Evolutionary conservation across 2,888 invertebrate species (phyloP).

Genomic region (Ophion obscuratus): DNA sequence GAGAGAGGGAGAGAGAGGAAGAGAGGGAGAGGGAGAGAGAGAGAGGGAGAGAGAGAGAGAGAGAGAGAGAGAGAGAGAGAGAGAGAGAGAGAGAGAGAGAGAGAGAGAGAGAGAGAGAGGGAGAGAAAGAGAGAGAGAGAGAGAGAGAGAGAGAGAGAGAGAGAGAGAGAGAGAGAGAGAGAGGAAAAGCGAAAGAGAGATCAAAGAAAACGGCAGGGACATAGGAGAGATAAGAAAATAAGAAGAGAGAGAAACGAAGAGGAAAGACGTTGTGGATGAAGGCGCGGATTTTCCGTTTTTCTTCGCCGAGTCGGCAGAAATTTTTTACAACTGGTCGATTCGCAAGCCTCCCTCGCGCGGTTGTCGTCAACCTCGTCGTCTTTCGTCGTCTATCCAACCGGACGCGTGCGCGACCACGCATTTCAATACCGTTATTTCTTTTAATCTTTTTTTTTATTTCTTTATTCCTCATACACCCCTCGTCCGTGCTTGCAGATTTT

Average conservation of each 20-base stretch:
- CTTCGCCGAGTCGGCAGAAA: slow-evolving; percentile 74
- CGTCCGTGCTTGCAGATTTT: slow-evolving; percentile 25
- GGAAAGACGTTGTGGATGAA: slow-evolving; percentile 43
- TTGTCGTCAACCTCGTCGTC: slow-evolving; percentile 25
- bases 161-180: slow-evolving; percentile 47
- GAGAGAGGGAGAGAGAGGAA: slow-evolving; percentile 60
- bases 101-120: slow-evolving; percentile 23
- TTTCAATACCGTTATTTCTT: slow-evolving; percentile 54
- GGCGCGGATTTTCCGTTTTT: slow-evolving; percentile 55
- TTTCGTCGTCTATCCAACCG: background rate
- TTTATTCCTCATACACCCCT: background rate
- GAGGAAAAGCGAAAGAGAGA: slow-evolving; percentile 18
- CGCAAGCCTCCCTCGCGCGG: slow-evolving; percentile 29
- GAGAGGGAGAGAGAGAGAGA: slow-evolving; percentile 18
- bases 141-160: slow-evolving; percentile 57
- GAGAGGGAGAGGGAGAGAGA: slow-evolving; percentile 45
- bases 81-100: slow-evolving; percentile 42
- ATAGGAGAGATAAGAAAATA: background rate
- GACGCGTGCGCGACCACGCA: slow-evolving; percentile 17
- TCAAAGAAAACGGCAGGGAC: background rate
- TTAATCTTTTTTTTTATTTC: slow-evolving; percentile 3
- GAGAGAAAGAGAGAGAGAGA: slow-evolving; percentile 55
- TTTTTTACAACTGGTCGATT: slow-evolving; percentile 76
- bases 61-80: slow-evolving; percentile 55
- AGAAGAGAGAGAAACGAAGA: slow-evolving; percentile 23